Evolutionary conservation across 2,888 invertebrate species (phyloP).

Genomic region (Meloe dianella): DNA sequence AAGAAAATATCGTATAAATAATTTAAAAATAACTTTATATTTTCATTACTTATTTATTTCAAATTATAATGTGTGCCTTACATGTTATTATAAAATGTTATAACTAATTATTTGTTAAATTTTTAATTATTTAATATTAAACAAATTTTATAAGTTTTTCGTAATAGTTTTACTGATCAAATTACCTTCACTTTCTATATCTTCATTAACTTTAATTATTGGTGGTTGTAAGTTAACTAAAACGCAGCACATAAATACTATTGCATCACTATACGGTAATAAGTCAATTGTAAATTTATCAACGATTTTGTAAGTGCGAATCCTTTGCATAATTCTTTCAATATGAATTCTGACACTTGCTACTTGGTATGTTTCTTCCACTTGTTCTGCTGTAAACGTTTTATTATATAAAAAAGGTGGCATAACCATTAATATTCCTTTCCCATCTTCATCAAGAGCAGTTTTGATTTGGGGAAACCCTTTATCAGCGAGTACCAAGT

Average conservation of each 20-base stretch:
- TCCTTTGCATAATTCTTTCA: conserved; percentile 29
- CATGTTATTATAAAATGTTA: too few relatives aligned
- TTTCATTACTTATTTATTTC: too few relatives aligned
- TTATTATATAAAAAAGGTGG: conserved; percentile 13
- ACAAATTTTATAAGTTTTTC: conserved; percentile 1
- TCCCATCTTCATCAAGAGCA: neutral
- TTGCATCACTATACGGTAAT: conserved; percentile 17
- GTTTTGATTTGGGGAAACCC: conserved; percentile 19
- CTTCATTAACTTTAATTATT: conserved; percentile 11
- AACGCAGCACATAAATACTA: conserved; percentile 21
- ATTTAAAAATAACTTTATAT: too few relatives aligned
- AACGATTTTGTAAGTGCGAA: conserved; percentile 21
- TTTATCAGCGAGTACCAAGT: conserved; percentile 18
- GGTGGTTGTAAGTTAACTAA: conserved; percentile 26
- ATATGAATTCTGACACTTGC: conserved; percentile 27
- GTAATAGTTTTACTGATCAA: neutral
- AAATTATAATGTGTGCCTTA: too few relatives aligned
- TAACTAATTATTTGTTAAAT: too few relatives aligned
- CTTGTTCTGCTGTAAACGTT: conserved; percentile 20
- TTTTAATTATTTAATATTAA: too few relatives aligned
- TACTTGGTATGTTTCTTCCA: conserved; percentile 18
- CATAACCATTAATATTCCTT: conserved; percentile 16
- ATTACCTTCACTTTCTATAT: neutral
- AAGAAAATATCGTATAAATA: neutral
- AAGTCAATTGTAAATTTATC: conserved; percentile 18